Base-by-base conservation (phyloP, 1,140 invertebrate species). In the Drosophila suzukii region DNA sequence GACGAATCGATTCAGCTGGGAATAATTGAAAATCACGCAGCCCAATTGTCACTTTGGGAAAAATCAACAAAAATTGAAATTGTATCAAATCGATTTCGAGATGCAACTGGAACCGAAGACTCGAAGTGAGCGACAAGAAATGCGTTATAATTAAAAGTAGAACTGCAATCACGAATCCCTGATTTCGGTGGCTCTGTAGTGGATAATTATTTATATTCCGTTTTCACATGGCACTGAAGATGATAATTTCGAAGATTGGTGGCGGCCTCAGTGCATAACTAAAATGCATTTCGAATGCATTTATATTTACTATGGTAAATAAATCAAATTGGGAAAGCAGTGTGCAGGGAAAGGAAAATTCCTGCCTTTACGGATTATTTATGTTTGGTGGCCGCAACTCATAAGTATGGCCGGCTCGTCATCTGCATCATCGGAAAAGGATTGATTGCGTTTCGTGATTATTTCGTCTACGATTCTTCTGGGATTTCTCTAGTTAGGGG, bases 281-380 rank as follows among this genome's bases (percentile, higher is more conserved):
- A 91, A 91, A 84, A 91, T 66, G 77, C 90, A 91, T 91, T 88
- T 79, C 90, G 53, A 91, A 91, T 90, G 76, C 65, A 71, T 68
- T 68, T 78, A 77, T 70, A 89, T 85, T 91, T 75, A 71, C 72
- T 84, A 84, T 91, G 90, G 90, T 75, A 86, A 81, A 91, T 91
- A 91, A 91, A 91, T 91, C 90, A 91, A 91, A 74, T 68, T 59
- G 65, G 74, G 65, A 89, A 89, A 75, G 62, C 81, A 68, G 65
- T 15, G 47, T 7, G 34, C 36, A 17, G n/a, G 34, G 24, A 51
- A 71, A 51, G 56, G 78, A 70, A 79, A 76, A 88, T 44, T 56
- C 46, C 70, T 63, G 63, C 74, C 75, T 78, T 75, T 78, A 51
- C 65, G 27, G 76, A 81, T 90, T 90, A 89, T 89, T 89, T 89